Conservation (phyloP, 1,140 invertebrate species). For the Plodia interpunctella region DNA sequence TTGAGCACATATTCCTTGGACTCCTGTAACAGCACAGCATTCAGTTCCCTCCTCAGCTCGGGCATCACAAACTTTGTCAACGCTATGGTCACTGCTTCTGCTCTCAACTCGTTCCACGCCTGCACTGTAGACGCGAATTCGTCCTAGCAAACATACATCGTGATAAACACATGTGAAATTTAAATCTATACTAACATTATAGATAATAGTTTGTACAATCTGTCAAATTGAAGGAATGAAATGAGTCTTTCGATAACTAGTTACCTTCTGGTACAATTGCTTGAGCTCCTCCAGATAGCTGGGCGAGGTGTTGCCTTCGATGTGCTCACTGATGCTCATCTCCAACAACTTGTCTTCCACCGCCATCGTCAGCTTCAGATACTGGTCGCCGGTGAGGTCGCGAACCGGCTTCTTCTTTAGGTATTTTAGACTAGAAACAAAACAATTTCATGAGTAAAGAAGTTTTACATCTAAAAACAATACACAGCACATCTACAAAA, state of each 20-base stretch:
- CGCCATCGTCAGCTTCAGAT: slow-evolving; percentile 89
- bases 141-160: slow-evolving; percentile 84
- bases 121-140: slow-evolving; percentile 97
- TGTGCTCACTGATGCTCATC: slow-evolving; percentile 84
- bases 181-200: too few species aligned
- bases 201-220: too few species aligned
- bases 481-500: too few species aligned
- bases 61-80: slow-evolving; percentile 93
- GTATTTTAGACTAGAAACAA: slow-evolving; percentile 89
- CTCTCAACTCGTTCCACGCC: slow-evolving; percentile 95
- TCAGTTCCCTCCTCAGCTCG: slow-evolving; percentile 92
- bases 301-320: slow-evolving; percentile 86
- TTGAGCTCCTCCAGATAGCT: slow-evolving; percentile 95
- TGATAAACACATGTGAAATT: neutral
- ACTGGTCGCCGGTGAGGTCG: slow-evolving; percentile 94
- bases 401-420: slow-evolving; percentile 96
- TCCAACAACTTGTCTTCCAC: slow-evolving; percentile 92
- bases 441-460: too few species aligned
- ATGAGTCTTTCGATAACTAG: too few species aligned
- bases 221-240: too few species aligned
- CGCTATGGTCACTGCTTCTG: slow-evolving; percentile 92
- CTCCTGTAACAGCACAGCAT: slow-evolving; percentile 88
- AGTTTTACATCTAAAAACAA: too few species aligned
- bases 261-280: slow-evolving; percentile 89
- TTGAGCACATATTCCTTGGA: slow-evolving; percentile 92